Percentiles rank a stretch among this genome's conserved stretches.
These are phyloP conservation scores for Oscheius sp. DNA, from an alignment of 2,888 invertebrate species.

Conservation along the genomic window DNA sequence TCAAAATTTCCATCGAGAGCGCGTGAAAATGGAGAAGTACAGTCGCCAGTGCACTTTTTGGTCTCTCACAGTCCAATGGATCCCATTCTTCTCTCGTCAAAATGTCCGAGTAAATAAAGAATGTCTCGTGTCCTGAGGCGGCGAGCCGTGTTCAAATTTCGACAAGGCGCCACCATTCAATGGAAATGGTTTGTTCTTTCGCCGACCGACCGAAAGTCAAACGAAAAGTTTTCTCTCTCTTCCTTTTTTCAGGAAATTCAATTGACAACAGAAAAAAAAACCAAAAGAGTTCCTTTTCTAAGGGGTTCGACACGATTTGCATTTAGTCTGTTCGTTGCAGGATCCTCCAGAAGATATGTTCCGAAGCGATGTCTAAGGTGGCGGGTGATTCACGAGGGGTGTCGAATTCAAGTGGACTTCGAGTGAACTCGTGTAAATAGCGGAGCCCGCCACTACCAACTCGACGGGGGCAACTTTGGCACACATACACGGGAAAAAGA, in stretches of 20 bases:
- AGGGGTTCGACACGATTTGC: not conserved
- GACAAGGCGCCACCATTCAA: not conserved
- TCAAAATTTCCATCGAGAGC: too few relatives aligned
- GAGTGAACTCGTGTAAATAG: conserved; percentile 25
- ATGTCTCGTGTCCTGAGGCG: conserved; percentile 13
- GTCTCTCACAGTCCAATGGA: not conserved
- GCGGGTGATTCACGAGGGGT: conserved; percentile 23
- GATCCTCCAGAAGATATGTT: not conserved
- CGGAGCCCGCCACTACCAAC: not conserved
- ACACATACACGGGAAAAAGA: not conserved
- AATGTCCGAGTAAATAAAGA: conserved; percentile 1
- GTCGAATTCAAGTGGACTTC: conserved; percentile 29
- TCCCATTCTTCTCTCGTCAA: not conserved
- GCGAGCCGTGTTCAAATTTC: too few relatives aligned
- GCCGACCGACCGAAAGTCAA: not conserved
- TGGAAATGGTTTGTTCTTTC: conserved; percentile 10
- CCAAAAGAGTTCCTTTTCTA: not conserved
- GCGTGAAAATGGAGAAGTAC: too few relatives aligned
- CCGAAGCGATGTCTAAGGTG: conserved; percentile 8
- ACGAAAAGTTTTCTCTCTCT: not conserved
- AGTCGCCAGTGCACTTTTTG: conserved; percentile 25
- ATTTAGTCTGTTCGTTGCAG: not conserved
- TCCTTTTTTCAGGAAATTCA: not conserved
- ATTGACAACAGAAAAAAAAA: not conserved
- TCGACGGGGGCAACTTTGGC: conserved; percentile 9